Conservation (phyloP, 2,888 invertebrate species). For the Creontiades dilutus region DNA sequence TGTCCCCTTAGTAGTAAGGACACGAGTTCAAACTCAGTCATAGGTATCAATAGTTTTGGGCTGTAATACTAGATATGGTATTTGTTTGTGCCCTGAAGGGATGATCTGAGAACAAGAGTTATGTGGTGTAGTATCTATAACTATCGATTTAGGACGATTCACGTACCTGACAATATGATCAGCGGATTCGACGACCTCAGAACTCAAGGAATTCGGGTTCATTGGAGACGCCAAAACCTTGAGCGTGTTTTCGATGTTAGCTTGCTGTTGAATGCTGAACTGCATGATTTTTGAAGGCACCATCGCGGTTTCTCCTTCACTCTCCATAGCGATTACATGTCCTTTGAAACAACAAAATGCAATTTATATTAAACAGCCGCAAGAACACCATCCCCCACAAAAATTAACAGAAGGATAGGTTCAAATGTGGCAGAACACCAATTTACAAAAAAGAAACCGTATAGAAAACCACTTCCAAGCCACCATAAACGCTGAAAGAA, state of each 20-base stretch:
- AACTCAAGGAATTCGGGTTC: conserved; percentile 76
- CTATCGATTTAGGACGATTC: no score
- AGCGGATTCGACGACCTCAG: conserved; percentile 79
- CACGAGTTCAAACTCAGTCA: no score
- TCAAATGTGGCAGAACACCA: not conserved
- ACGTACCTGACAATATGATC: conserved; percentile 82
- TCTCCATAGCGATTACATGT: conserved; percentile 84
- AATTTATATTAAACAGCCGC: not conserved
- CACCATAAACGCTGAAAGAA: conserved; percentile 10
- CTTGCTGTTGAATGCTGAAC: conserved; percentile 81
- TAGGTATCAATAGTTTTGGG: no score
- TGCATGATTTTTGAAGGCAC: conserved; percentile 84
- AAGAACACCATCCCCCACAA: not conserved
- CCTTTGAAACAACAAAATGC: conserved; percentile 78
- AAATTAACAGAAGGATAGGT: not conserved
- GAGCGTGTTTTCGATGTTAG: conserved; percentile 80
- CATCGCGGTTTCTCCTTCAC: conserved; percentile 84
- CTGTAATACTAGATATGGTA: no score
- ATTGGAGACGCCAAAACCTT: conserved; percentile 79
- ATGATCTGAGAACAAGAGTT: no score
- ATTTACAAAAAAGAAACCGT: not conserved
- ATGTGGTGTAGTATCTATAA: no score
- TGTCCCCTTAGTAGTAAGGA: no score
- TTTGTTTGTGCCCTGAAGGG: no score
- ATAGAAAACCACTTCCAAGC: conserved; percentile 29